Base-by-base conservation (phyloP, 2,113 vertebrate species). In the Hyperopisus bebe region DNA sequence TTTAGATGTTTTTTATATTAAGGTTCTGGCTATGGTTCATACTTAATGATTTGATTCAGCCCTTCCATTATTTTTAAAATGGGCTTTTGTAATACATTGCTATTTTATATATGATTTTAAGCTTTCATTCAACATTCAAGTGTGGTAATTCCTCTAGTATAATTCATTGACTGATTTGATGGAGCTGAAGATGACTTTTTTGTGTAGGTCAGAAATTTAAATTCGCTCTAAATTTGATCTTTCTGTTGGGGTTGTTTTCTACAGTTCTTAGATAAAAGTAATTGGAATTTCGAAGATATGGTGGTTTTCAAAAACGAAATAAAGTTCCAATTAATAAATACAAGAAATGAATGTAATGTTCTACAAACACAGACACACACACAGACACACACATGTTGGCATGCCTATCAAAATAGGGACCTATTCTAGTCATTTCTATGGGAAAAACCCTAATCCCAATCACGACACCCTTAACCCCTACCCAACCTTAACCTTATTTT, bases 61-160 rank as follows among this genome's bases (percentile, higher is more conserved):
- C 62, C n/a, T 70, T 70, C 62, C 62, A 70, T 70, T 70, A 70
- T 70, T 70, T 70, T 70, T 70, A 70, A 70, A 70, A 70, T 70
- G 62, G 62, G n/a, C n/a, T 70, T 70, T 70, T 70, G 62, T 70
- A 70, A 70, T 70, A 13, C 62, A 70, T 70, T 70, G 62, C 62
- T 70, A 70, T 70, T 70, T 31, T 70, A 70, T 70, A 70, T 70
- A 70, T 70, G 13, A 70, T 70, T 70, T 70, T 70, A 31, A 70
- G 62, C 62, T 70, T 31, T 70, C 62, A 66, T 31, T 66, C 62
- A 70, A 70, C 62, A 70, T 31, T 70, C 62, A 70, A 70, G 62
- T 31, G 62, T 70, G n/a, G 62, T 31, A 70, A 70, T 70, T 70
- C 10, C 62, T 70, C 9, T 31, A 70, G 10, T 27, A 70, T 27